phyloP scores from a whole-genome alignment of 2,113 vertebrate species.

The Rhodinocichla rosea region DNA sequence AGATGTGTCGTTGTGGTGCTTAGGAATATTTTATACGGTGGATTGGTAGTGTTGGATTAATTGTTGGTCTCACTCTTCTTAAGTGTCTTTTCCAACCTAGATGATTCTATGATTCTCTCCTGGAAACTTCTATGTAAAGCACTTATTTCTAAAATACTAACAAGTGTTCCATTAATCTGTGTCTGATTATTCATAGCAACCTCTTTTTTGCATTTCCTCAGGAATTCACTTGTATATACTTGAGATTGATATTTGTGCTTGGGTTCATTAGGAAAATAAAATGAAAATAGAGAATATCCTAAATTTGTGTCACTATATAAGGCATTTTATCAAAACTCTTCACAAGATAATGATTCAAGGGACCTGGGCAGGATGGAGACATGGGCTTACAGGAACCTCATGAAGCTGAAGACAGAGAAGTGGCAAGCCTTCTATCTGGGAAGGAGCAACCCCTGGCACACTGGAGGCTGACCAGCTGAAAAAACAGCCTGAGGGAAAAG shows the following conservation, averaged over 20 bases:
- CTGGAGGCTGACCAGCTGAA: background rate
- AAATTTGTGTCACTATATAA: background rate
- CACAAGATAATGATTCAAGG: background rate
- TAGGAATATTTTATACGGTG: background rate
- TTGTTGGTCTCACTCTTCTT: background rate
- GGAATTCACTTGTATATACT: background rate
- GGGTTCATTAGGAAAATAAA: background rate
- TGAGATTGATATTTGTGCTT: background rate
- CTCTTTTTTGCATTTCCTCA: background rate
- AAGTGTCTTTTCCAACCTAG: background rate
- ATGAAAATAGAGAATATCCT: background rate
- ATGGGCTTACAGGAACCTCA: background rate
- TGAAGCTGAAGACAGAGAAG: background rate
- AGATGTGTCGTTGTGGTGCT: fast-evolving
- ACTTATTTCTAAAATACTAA: background rate
- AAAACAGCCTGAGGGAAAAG: background rate
- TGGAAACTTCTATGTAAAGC: background rate
- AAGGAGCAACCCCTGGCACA: background rate
- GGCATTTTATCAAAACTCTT: background rate
- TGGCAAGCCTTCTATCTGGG: background rate
- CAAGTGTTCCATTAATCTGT: background rate
- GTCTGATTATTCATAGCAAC: background rate
- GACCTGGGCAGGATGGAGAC: background rate
- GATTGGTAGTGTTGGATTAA: background rate
- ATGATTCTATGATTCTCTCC: background rate